Conservation (phyloP, 2,888 invertebrate genomes). For the Chrysolina oricalcia region DNA sequence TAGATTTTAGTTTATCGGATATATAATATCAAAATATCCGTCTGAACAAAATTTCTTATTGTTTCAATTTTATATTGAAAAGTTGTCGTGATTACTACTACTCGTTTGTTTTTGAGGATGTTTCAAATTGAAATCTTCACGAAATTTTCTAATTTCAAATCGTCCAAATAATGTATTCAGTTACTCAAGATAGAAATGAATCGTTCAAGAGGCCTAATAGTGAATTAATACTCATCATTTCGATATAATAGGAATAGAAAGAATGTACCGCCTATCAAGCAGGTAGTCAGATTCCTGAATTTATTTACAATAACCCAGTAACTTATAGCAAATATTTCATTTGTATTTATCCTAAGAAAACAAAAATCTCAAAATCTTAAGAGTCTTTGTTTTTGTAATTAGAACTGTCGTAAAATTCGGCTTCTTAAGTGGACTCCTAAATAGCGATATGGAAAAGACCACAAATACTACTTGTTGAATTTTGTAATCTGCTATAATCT, state of each 20-base stretch:
- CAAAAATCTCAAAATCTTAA: conserved; percentile 45
- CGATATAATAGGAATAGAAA: conserved; percentile 5
- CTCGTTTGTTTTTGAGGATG: neutral
- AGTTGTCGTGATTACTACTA: neutral
- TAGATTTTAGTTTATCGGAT: too few relatives aligned
- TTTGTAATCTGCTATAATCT: conserved; percentile 43
- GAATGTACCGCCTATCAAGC: conserved; percentile 22
- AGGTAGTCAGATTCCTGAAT: conserved; percentile 30
- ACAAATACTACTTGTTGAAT: conserved; percentile 40
- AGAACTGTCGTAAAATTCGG: conserved; percentile 48
- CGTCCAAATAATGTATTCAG: neutral
- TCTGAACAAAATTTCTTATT: too few relatives aligned
- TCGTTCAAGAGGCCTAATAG: neutral
- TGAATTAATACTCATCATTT: neutral
- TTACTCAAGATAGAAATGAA: neutral
- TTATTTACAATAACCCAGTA: conserved; percentile 48
- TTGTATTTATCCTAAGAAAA: conserved; percentile 48
- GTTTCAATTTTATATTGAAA: too few relatives aligned
- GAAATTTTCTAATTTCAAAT: neutral
- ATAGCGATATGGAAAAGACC: conserved; percentile 42
- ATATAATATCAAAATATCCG: too few relatives aligned
- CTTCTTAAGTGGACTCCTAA: conserved; percentile 48
- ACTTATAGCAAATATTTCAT: conserved; percentile 45
- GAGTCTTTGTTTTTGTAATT: conserved; percentile 53
- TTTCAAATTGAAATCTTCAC: too few relatives aligned